Percentiles rank a stretch among this genome's conserved stretches.
phyloP scores from a whole-genome alignment of 2,888 invertebrate genomes.

The Temnothorax ravouxi region DNA sequence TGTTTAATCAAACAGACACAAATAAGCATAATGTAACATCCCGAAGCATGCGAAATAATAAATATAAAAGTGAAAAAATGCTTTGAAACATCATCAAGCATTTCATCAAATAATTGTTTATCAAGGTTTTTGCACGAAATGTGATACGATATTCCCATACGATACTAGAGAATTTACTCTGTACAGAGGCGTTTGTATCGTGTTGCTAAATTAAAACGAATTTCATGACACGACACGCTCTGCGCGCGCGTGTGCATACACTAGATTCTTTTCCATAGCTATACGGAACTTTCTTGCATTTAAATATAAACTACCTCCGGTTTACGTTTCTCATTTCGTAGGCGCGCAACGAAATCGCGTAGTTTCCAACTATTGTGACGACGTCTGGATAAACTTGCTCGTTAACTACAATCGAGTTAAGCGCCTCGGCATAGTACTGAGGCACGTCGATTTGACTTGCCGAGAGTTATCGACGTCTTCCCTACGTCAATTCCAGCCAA shows the following conservation, averaged over 20 bases:
- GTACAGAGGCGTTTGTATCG: not conserved
- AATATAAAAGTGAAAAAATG: not conserved
- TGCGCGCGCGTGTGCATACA: too few relatives aligned
- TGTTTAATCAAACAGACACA: constrained; percentile 36
- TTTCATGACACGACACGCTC: not conserved
- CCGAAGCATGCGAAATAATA: not conserved
- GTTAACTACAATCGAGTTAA: constrained; percentile 68
- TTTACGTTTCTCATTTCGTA: constrained; percentile 51
- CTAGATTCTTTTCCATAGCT: not conserved
- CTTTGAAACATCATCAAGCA: constrained; percentile 9
- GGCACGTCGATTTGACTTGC: constrained; percentile 68
- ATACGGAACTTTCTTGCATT: not conserved
- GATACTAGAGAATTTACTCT: not conserved
- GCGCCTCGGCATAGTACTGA: constrained; percentile 45
- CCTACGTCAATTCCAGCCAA: constrained; percentile 64
- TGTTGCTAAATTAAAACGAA: constrained; percentile 2
- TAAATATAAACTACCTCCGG: constrained; percentile 19
- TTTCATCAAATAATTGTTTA: constrained; percentile 9
- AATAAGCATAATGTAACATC: constrained; percentile 29
- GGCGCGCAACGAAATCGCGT: constrained; percentile 49
- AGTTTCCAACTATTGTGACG: constrained; percentile 43
- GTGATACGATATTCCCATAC: not conserved
- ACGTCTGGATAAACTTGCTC: constrained; percentile 57
- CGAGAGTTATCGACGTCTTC: constrained; percentile 66
- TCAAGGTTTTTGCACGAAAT: not conserved